phyloP scores from a whole-genome alignment of 2,113 vertebrate species.

The Chloroceryle aenea region DNA sequence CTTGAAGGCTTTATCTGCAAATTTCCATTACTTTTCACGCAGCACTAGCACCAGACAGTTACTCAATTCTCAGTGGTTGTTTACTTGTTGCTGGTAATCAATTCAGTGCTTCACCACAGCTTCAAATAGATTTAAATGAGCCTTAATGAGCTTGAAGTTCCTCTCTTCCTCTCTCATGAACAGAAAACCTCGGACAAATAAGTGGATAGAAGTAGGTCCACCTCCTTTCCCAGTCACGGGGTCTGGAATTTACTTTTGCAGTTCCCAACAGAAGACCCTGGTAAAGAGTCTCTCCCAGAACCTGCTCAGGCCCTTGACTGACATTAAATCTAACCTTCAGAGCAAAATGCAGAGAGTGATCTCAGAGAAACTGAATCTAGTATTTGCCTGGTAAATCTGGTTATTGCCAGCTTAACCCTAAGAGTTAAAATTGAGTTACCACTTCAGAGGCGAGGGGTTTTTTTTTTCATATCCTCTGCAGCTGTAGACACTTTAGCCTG shows the following conservation, averaged over 20 bases:
- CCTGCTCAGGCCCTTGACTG: not conserved
- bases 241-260: not conserved
- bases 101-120: not conserved
- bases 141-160: not conserved
- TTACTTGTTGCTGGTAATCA: slow-evolving; percentile 8
- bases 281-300: not conserved
- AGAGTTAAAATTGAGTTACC: not conserved
- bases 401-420: not conserved
- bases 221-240: not conserved
- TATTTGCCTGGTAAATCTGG: not conserved
- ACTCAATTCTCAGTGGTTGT: not conserved
- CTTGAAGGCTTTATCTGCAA: slow-evolving; percentile 16
- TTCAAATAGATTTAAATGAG: slow-evolving; percentile 21
- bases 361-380: not conserved
- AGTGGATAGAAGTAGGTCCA: not conserved
- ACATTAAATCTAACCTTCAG: not conserved
- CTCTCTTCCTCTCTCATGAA: not conserved
- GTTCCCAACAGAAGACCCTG: not conserved
- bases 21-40: not conserved
- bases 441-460: not conserved
- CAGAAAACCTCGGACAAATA: not conserved
- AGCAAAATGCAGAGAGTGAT: not conserved
- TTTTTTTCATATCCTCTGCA: not conserved
- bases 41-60: not conserved
- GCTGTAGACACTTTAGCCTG: not conserved